phyloP scores from a whole-genome alignment of 2,113 vertebrate species.

The Noctilio leporinus region DNA sequence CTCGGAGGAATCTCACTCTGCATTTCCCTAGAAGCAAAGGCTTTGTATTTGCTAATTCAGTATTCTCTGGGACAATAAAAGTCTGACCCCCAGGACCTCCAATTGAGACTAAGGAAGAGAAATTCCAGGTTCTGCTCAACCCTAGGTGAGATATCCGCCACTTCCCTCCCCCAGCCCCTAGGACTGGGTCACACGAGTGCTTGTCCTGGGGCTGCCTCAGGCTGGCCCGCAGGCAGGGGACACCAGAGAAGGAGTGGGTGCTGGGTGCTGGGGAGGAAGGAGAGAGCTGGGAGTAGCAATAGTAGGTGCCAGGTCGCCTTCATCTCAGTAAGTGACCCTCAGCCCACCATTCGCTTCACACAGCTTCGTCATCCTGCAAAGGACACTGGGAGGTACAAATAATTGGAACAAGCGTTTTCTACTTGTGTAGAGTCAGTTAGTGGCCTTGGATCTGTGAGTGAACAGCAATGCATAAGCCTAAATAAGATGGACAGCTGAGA shows the following conservation, averaged over 20 bases:
- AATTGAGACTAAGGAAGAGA: background rate
- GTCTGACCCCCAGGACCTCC: background rate
- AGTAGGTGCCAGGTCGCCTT: background rate
- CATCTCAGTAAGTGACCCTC: background rate
- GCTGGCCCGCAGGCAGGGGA: background rate
- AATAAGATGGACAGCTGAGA: background rate
- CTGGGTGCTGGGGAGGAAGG: background rate
- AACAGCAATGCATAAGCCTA: background rate
- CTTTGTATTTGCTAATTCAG: background rate
- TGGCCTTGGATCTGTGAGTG: background rate
- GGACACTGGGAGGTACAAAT: background rate
- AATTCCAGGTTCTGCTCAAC: background rate
- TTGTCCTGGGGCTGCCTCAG: too few species aligned
- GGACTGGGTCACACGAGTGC: too few species aligned
- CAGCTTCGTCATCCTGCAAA: background rate
- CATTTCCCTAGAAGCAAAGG: background rate
- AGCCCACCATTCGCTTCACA: background rate
- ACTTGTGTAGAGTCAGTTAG: background rate
- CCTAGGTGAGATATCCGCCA: too few species aligned
- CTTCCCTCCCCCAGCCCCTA: background rate
- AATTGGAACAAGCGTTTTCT: background rate
- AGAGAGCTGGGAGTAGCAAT: rapidly evolving
- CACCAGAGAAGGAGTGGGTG: background rate
- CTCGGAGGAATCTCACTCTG: background rate
- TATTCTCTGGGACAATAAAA: background rate